Evolutionary conservation across 2,888 invertebrate species (phyloP).

Genomic region (Dexiosoma caninum): DNA sequence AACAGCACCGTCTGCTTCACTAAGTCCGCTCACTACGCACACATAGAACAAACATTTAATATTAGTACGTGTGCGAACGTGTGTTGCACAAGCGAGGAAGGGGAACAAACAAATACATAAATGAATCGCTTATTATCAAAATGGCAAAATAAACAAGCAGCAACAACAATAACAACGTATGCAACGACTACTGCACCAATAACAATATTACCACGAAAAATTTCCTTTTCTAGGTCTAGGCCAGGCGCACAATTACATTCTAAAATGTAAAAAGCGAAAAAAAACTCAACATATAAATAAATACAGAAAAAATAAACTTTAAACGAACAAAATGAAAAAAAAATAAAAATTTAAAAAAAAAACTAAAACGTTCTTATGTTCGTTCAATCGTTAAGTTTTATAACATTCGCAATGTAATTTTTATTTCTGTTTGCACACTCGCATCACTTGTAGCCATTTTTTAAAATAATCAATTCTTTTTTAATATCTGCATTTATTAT

Average conservation of each 20-base stretch:
- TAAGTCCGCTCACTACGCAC: background rate
- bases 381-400: conserved; percentile 57
- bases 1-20: conserved; percentile 25
- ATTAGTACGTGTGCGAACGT: background rate
- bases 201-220: conserved; percentile 75
- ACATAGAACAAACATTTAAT: background rate
- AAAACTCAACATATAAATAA: conserved; percentile 41
- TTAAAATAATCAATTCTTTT: background rate
- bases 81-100: conserved; percentile 71
- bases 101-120: conserved; percentile 72
- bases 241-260: conserved; percentile 76
- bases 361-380: conserved; percentile 52
- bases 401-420: conserved; percentile 37
- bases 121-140: conserved; percentile 63
- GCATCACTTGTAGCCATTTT: conserved; percentile 21
- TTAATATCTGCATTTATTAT: no score
- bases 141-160: conserved; percentile 60
- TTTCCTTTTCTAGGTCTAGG: conserved; percentile 78
- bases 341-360: no score
- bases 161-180: conserved; percentile 53
- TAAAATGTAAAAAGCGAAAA: conserved; percentile 64
- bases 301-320: conserved; percentile 48
- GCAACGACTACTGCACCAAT: conserved; percentile 58
- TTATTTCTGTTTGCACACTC: background rate
- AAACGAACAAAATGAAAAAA: conserved; percentile 38